Base-by-base conservation (phyloP, 1,140 invertebrate species). In the Melanaphis sacchari region DNA sequence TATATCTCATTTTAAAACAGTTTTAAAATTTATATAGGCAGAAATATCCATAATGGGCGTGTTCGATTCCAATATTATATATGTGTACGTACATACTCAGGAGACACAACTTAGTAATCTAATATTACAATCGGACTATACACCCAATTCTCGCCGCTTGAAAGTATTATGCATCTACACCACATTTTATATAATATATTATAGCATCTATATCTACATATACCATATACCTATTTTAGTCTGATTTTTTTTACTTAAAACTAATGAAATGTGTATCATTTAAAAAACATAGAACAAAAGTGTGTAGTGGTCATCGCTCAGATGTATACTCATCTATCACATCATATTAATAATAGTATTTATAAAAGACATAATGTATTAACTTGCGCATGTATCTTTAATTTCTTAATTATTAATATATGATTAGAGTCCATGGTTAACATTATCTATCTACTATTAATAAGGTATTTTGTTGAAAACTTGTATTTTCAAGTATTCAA, bases 121-220 rank as follows among this genome's bases (percentile, higher is more conserved):
- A 90, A 90, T 90, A 90, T 90, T 90, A n/a, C 41, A 90, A 90
- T 90, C 89, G 38, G 89, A 66, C 54, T 66, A 21, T 90, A 54
- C 59, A 76, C 38, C 38, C 31, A 41, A 90, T 54, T 59, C 40
- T 52, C n/a, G 43, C 87, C 46, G 46, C 36, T 54, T 5, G 6
- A 85, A 76, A 36, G 22, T 84, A 84, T 84, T 84, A 31, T 36
- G 22, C 26, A 15, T 40, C 38, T 26, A 26, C 40, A 11, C 3
- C 22, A 9, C 54, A 24, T 40, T 52, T 38, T 89, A 84, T 1
- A 6, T n/a, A n/a, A n/a, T n/a, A n/a, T n/a, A n/a, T n/a, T n/a
- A n/a, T n/a, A n/a, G n/a, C n/a, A n/a, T n/a, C n/a, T n/a, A 40
- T 84, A 84, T 40, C 40, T 41, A 26, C 7, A 26, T 84, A 59